These are phyloP conservation scores for Nerophis lumbriciformis DNA, from an alignment of 2,113 vertebrate genomes.

Conservation along the genomic window DNA sequence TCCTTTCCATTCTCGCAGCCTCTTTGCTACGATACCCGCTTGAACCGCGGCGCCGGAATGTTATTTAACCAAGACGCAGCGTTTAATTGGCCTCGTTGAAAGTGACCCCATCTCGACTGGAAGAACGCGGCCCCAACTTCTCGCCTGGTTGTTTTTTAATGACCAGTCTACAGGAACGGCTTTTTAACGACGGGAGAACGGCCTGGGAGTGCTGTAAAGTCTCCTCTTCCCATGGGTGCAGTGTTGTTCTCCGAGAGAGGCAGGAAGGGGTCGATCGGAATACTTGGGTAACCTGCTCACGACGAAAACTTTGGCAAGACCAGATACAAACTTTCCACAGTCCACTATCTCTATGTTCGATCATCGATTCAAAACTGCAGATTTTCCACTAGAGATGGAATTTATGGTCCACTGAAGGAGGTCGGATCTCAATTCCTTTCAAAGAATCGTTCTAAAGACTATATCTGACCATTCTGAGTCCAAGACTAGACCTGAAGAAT, in stretches of 20 bases:
- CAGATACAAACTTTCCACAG: neutral
- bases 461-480: no score
- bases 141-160: conserved; percentile 55
- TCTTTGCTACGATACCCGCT: no score
- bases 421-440: no score
- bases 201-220: conserved; percentile 39
- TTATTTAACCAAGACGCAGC: conserved; percentile 35
- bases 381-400: no score
- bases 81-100: conserved; percentile 63
- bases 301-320: neutral
- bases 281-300: neutral
- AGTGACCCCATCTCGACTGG: conserved; percentile 43
- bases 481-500: no score
- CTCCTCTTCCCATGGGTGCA: neutral
- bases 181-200: conserved; percentile 50
- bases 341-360: neutral
- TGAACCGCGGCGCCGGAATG: no score
- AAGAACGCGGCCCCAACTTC: conserved; percentile 44
- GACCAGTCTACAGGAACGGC: conserved; percentile 47
- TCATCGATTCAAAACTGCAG: no score
- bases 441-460: no score
- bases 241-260: no score
- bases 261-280: conserved; percentile 4
- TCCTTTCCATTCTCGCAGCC: no score
- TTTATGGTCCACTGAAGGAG: no score